Percentiles rank a stretch among this genome's conserved stretches.
These are phyloP conservation scores for Drosophila arawakana DNA, from an alignment of 1,140 invertebrate genomes.

Conservation along the genomic window DNA sequence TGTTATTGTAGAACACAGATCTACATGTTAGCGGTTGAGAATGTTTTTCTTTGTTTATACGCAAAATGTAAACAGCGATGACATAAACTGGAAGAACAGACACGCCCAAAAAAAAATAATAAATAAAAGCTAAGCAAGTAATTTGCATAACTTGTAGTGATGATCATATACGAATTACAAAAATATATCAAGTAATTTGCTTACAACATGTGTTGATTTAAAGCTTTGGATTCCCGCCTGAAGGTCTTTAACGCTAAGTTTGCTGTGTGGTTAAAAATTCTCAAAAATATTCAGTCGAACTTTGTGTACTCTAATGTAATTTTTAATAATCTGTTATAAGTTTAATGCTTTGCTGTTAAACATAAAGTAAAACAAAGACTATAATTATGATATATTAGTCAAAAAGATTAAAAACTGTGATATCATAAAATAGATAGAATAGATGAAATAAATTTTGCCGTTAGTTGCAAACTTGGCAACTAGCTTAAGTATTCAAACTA, in stretches of 20 bases:
- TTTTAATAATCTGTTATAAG: background rate
- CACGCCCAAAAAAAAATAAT: constrained; percentile 8
- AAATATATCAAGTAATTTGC: background rate
- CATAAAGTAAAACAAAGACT: background rate
- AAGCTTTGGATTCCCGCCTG: background rate
- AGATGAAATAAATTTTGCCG: background rate
- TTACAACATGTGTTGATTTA: background rate
- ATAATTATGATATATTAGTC: constrained; percentile 18
- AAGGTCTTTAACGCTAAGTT: background rate
- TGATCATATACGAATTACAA: constrained; percentile 4
- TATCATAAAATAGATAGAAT: background rate
- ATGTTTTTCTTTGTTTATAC: constrained; percentile 22
- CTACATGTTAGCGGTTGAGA: background rate
- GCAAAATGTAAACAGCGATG: constrained; percentile 3
- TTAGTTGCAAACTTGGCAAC: background rate
- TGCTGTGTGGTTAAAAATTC: background rate
- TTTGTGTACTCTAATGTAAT: background rate
- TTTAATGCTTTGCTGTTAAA: background rate
- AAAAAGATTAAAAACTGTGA: background rate
- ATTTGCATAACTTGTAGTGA: constrained; percentile 18
- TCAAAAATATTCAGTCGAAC: background rate
- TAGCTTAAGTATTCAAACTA: background rate
- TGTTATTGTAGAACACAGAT: constrained; percentile 3
- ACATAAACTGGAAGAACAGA: constrained; percentile 20
- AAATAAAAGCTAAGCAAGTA: background rate